Evolutionary conservation across 2,113 vertebrate genomes (phyloP).

Genomic region (Hiodon tergisus): DNA sequence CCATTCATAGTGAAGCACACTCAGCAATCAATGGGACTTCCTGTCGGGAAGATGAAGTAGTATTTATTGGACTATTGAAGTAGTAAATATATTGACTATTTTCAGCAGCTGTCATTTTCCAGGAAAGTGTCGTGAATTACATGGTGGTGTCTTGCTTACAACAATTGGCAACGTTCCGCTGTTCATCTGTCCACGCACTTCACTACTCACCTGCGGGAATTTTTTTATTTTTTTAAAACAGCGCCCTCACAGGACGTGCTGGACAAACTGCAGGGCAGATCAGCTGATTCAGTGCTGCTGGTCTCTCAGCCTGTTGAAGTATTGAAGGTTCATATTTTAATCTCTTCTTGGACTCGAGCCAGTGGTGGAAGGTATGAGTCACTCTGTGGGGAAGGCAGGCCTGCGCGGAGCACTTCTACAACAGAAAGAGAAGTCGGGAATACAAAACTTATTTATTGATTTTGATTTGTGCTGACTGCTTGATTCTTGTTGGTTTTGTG

Average conservation of each 20-base stretch:
- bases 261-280: neutral
- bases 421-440: neutral
- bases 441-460: neutral
- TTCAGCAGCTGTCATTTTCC: too few species aligned
- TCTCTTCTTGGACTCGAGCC: neutral
- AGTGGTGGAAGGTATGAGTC: constrained; percentile 20
- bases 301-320: neutral
- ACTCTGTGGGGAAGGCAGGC: neutral
- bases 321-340: neutral
- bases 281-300: neutral
- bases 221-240: neutral
- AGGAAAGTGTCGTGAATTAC: too few species aligned
- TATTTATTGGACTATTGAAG: too few species aligned
- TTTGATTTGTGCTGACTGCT: neutral
- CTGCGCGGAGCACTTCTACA: neutral
- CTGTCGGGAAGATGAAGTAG: too few species aligned
- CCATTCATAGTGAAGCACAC: too few species aligned
- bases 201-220: constrained; percentile 5
- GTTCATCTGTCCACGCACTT: too few species aligned
- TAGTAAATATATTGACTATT: too few species aligned
- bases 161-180: too few species aligned
- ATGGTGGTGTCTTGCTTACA: neutral
- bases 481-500: neutral
- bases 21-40: too few species aligned
- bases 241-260: constrained; percentile 9